Evolutionary conservation across 2,113 vertebrate species (phyloP), one percentile per base, ranked within the genome.

Genomic region (Megalops atlanticus): DNA sequence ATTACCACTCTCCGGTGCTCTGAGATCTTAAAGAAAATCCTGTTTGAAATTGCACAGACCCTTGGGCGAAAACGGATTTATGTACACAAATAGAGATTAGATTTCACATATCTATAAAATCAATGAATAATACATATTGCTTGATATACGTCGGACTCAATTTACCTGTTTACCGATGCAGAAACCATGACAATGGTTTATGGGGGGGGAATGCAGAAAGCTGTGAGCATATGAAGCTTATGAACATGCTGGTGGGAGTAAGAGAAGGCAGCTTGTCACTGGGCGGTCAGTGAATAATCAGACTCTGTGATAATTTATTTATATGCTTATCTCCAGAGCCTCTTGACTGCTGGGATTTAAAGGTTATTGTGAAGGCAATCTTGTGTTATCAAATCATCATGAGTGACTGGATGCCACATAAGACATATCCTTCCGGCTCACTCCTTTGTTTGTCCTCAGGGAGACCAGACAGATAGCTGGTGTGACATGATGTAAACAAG

Each of bases 331-430:
- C 58, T 11, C n/a, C 5, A 64, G 58, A 64, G 58, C 58, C 58
- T 64, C 58, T 64, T 64, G n/a, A 64, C 58, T 64, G 58, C 58
- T 64, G 58, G n/a, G 58, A 64, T 64, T 64, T 27, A 64, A 64
- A 64, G 58, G 58, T 64, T 24, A 64, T 31, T 31, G 58, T 31
- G 58, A 64, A n/a, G 58, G 58, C n/a, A n/a, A 64, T 64, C n/a
- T 31, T 7, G 6, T 31, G n/a, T 64, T 64, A 64, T 64, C 58
- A 64, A 31, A 64, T 64, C 58, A 64, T 64, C 58, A 10, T 1
- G 8, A 31, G 0, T 31, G 58, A 31, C 58, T 7, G n/a, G 58
- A 64, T 64, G 18, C 31, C 58, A 64, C 24, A 24, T n/a, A 11
- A 64, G 27, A 64, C 58, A 64, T 64, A 64, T 64, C 58, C 12